A percentile compares a stretch with the other conserved stretches of the same genome.
Evolutionary conservation across 2,113 vertebrate genomes (phyloP).

Genomic region (Pampusana beccarii): DNA sequence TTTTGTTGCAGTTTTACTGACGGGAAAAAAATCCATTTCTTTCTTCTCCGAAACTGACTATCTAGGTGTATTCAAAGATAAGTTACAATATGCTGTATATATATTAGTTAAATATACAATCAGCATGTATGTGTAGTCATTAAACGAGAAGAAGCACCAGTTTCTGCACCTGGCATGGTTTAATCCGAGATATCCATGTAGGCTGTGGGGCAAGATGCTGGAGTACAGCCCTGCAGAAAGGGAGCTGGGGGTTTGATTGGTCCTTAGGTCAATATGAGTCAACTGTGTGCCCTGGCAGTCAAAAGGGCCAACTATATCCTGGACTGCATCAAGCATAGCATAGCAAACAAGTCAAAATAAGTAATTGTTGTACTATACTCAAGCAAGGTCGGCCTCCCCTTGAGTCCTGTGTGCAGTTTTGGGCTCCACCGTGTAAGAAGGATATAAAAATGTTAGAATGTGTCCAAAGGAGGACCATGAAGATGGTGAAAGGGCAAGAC

Average conservation of each 20-base stretch:
- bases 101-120: not conserved
- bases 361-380: not conserved
- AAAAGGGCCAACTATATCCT: no score
- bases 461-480: not conserved
- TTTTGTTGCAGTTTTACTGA: not conserved
- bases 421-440: no score
- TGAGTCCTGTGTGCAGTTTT: no score
- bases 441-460: not conserved
- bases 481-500: not conserved
- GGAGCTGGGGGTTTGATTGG: not conserved
- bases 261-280: no score
- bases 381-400: not conserved
- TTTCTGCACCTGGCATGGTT: not conserved
- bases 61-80: not conserved
- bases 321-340: not conserved
- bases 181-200: not conserved
- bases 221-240: not conserved
- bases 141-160: not conserved
- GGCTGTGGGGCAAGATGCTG: not conserved
- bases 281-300: no score
- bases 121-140: not conserved
- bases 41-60: not conserved
- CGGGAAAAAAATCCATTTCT: not conserved
- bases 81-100: not conserved
- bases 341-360: accelerated